Base-by-base conservation (phyloP, 2,113 vertebrate species). In the Podocnemis expansa region DNA sequence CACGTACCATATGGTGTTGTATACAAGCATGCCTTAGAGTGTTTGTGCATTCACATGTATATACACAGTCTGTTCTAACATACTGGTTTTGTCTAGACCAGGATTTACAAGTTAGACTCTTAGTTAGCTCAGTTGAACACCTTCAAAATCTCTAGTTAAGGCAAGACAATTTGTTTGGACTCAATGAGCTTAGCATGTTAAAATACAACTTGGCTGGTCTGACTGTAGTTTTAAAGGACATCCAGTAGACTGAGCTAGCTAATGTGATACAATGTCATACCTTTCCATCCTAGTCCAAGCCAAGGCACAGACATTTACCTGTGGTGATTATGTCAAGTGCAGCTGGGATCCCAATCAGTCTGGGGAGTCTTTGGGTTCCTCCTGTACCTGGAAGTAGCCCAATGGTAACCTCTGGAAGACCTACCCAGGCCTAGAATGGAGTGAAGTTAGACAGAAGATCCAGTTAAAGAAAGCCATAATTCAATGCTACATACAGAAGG, bases 321-420 rank as follows among this genome's bases (percentile, higher is more conserved):
- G 99, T 99, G 76, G 98, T 99, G 96, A 99, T 99, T 81, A 99
- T 96, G 54, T 99, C 98, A 82, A 99, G 97, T 47, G 99, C 98
- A 93, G 98, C 98, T 80, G 98, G 98, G 58, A 99, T 78, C 16
- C 99, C 99, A 56, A 98, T 98, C 91, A 99, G 98, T 75, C 99
- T 98, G 78, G 99, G 99, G 10, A 99, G 98, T 78, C 99, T 98
- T 83, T 99, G 99, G 78, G 98, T 98, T 91, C 99, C 99, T 93
- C 98, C 98, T 87, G 97, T 99, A 97, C 97, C 99, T 80, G 99
- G 99, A 93, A 99, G 96, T 83, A 99, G 54, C 86, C 99, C 99
- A 91, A 99, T 27, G 17, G 88, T 98, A 91, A 99, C 99, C 97
- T 99, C 99, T 91, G 99, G 99, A 43, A 99, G 98, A 81, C 98